Evolutionary conservation across 2,113 vertebrate species (phyloP), one percentile per base, ranked within the genome.

Genomic region (Nicator chloris): DNA sequence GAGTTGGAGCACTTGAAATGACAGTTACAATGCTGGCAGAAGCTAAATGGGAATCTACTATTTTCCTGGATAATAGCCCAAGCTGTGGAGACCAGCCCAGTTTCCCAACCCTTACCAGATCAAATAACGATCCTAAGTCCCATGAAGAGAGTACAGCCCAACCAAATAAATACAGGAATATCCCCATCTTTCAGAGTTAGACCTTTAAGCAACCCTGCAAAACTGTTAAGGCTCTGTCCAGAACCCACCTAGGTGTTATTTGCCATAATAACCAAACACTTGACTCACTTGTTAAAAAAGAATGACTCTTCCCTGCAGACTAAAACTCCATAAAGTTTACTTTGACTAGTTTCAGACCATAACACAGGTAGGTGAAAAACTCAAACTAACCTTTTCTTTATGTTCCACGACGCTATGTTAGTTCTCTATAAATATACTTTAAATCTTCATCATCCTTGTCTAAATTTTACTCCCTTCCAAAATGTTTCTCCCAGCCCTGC

Each of bases 51-150:
- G 20, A 37, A 28, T 64, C 53, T 42, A 31, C 6, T 71, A 35
- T 56, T 79, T 82, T 71, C 44, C 56, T 87, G 78, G 33, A 63
- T 1, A 57, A 61, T 5, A 94, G 33, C 27, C 33, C 40, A 68
- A 68, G 44, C 37, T 45, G 10, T 70, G 88, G 57, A 69, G 60
- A 72, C 16, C 50, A 60, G 19, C 15, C 11, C 40, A 44, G 54
- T 15, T 94, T 83, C 69, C 64, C 45, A 84, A 4, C 6, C 16
- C n/a, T 57, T 35, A 82, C 24, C 15, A 85, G 39, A 63, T 24
- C 4, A 3, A 24, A 27, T 40, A 64, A 45, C 0, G 0, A 49
- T n/a, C 13, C 16, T 76, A 73, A 87, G 16, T 39, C 15, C 10
- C 6, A 8, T 42, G 37, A 76, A 57, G 18, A 73, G 10, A 53